Base-by-base conservation (phyloP, 2,888 invertebrate species). In the Diadegma fenestrale region DNA sequence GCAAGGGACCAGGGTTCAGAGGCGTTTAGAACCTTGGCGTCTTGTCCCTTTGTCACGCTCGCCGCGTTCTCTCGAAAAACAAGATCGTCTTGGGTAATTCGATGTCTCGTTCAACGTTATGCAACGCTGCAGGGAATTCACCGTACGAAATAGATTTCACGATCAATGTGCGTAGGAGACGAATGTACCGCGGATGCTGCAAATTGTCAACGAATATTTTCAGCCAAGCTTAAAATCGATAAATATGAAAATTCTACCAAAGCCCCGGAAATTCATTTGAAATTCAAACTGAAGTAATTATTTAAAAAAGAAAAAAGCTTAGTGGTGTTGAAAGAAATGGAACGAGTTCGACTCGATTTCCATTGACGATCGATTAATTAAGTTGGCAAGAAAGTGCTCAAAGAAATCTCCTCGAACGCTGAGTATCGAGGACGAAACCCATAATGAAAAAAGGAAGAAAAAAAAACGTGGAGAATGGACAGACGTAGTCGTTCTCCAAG, bases 351-450 rank as follows among this genome's bases (percentile, higher is more conserved):
- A 61, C 61, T 71, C 64, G 84, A 61, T 79, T 82, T 81, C 76
- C 54, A 68, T 78, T 79, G 84, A 78, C 51, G 33, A 64, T 73
- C 85, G 82, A 87, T 87, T 69, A 80, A 86, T 84, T 86, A 82
- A 86, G 48, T 76, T 75, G 37, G 84, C 76, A 77, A 86, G 84
- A 86, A 82, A 85, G 75, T 75, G 63, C 14, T 48, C n/a, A 61
- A 77, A 82, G 77, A 78, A 66, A 26, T 45, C 54, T 78, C 72
- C 45, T 12, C 33, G 79, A 61, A 43, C 43, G 45, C 26, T 54
- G 61, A 69, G 61, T 71, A 30, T 69, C 64, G 54, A 54, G 41
- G 48, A 37, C 48, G 63, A 69, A 54, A 78, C 80, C 71, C 73
- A 37, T 37, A 30, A 63, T n/a, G 68, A 80, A 79, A 68, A 79